These are phyloP conservation scores for Meda fulgida DNA, from an alignment of 2,797 vertebrate species.

Conservation along the genomic window DNA sequence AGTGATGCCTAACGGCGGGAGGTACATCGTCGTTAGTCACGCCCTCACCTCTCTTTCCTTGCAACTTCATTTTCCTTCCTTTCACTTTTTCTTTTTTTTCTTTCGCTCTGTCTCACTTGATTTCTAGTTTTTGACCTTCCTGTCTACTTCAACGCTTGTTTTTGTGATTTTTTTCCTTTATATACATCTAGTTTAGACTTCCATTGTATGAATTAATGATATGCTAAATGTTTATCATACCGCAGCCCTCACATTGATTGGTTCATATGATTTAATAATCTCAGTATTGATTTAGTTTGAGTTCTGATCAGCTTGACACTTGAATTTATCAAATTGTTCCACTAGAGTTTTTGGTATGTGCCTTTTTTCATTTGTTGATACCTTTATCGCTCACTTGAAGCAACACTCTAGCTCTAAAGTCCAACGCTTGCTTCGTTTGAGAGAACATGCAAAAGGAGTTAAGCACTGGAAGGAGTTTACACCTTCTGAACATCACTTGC, in stretches of 20 bases:
- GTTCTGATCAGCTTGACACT: not conserved
- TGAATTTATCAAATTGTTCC: not conserved
- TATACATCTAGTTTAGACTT: not conserved
- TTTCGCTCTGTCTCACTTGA: too few species aligned
- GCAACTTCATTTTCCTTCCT: too few species aligned
- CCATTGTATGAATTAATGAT: not conserved
- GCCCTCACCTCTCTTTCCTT: too few species aligned
- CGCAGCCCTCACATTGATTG: not conserved
- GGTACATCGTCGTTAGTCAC: too few species aligned
- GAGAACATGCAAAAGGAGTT: conserved; percentile 23
- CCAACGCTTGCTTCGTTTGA: not conserved
- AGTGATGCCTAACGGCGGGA: too few species aligned
- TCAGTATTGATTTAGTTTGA: not conserved
- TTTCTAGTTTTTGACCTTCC: not conserved
- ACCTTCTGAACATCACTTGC: conserved; percentile 50
- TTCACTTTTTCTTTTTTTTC: too few species aligned
- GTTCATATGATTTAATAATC: not conserved
- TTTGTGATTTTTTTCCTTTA: not conserved
- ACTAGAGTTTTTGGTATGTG: not conserved
- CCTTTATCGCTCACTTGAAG: not conserved
- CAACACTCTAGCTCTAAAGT: not conserved
- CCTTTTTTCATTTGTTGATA: not conserved
- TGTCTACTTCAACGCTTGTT: not conserved
- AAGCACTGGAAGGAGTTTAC: conserved; percentile 42
- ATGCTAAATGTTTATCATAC: not conserved